Evolutionary conservation across 2,113 vertebrate genomes (phyloP), one percentile per base, ranked within the genome.

Genomic region (Aphelocoma coerulescens): DNA sequence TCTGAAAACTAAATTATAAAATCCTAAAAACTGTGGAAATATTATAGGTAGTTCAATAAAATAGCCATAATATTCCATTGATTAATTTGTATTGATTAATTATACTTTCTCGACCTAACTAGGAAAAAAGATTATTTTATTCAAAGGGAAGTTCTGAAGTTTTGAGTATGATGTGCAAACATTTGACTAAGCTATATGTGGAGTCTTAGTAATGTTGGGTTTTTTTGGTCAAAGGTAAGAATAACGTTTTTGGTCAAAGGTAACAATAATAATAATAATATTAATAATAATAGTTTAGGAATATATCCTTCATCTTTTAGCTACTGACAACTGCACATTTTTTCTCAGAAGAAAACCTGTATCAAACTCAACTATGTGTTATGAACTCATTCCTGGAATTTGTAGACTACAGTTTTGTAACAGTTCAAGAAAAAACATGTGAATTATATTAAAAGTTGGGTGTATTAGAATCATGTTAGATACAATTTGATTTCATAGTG

Each of bases 1-100:
- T 89, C 86, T 84, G 54, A 82, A 95, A 96, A 44, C 20, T 77
- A 16, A 72, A 7, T 80, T 95, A 57, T 39, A 93, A 95, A 95
- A 88, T 55, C 85, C 75, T 74, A n/a, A 66, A 77, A 71, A 58
- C 26, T 75, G 13, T 76, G 26, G 33, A 89, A 78, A 61, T 58
- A 7, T 86, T 96, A 57, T 46, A 61, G n/a, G 21, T 90, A 27
- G 46, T 94, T 90, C n/a, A 66, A 7, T 82, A 73, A 39, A 16
- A 85, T 28, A 83, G 8, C 14, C n/a, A 22, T 74, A 85, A 63
- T 32, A 48, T 51, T 6, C 23, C 85, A 13, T 24, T 74, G 30
- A 63, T 75, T 72, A 35, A 55, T 68, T 73, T 18, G 16, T 78
- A 55, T 4, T 55, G 19, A 20, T 39, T 73, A 18, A 44, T 73